Percentiles rank a stretch among this genome's conserved stretches.
These are phyloP conservation scores for Tetraneura akinire DNA, from an alignment of 1,140 invertebrate species.

Conservation along the genomic window DNA sequence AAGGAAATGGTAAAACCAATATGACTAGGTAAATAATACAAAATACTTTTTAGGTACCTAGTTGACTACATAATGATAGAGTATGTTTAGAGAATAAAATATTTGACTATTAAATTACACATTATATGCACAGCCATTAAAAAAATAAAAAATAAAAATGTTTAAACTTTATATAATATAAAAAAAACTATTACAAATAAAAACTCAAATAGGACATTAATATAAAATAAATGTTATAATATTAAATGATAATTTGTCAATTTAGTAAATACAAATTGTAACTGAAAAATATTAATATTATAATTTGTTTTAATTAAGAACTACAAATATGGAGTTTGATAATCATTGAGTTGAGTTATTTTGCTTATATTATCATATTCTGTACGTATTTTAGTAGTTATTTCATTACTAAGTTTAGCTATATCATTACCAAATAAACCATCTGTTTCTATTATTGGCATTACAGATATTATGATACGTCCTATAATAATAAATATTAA, in stretches of 20 bases:
- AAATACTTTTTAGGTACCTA: conserved; percentile 35
- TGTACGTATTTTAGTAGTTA: conserved; percentile 7
- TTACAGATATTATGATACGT: conserved; percentile 40
- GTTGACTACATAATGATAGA: neutral
- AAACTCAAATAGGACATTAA: neutral
- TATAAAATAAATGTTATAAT: neutral
- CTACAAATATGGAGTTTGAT: conserved; percentile 24
- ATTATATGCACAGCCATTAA: conserved; percentile 33
- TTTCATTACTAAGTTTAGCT: neutral
- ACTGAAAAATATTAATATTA: neutral
- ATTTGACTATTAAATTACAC: conserved; percentile 22
- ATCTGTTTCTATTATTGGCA: conserved; percentile 40
- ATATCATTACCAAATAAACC: conserved; percentile 22
- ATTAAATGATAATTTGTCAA: neutral
- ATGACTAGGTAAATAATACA: conserved; percentile 13
- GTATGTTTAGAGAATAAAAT: conserved; percentile 8
- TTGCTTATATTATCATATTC: conserved; percentile 40
- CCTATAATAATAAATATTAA: conserved; percentile 2
- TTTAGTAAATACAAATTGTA: conserved; percentile 11
- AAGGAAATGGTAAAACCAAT: neutral
- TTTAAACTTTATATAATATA: too few relatives aligned
- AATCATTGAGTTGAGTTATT: conserved; percentile 29
- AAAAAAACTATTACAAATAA: too few relatives aligned
- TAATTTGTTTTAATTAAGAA: neutral
- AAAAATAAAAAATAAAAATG: conserved; percentile 5